Percentiles rank a stretch among this genome's conserved stretches.
phyloP scores from a whole-genome alignment of 2,888 invertebrate genomes.

The Parnassius apollo region DNA sequence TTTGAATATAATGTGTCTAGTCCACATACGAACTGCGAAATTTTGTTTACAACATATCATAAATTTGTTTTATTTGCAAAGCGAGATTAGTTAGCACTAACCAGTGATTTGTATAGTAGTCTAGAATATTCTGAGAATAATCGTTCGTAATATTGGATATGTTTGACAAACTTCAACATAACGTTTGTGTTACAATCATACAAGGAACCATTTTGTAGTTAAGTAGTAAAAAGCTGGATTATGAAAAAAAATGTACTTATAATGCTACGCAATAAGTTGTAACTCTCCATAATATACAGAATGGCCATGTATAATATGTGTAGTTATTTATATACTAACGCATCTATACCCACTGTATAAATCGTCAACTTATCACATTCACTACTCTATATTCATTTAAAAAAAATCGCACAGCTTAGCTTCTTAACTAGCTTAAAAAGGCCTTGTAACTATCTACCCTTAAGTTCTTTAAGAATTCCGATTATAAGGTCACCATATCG shows the following conservation, averaged over 20 bases:
- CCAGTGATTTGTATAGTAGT: neutral
- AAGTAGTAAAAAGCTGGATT: constrained; percentile 39
- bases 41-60: neutral
- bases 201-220: constrained; percentile 41
- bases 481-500: constrained; percentile 76
- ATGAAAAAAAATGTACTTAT: constrained; percentile 52
- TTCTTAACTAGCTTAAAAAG: constrained; percentile 68
- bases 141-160: constrained; percentile 39
- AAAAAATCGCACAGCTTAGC: constrained; percentile 61
- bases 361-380: constrained; percentile 55
- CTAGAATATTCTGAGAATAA: constrained; percentile 11
- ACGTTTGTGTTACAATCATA: constrained; percentile 26
- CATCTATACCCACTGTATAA: constrained; percentile 36
- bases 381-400: constrained; percentile 58
- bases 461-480: constrained; percentile 76
- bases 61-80: constrained; percentile 12
- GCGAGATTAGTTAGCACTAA: constrained; percentile 1
- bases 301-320: constrained; percentile 54
- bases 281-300: constrained; percentile 44
- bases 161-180: constrained; percentile 42
- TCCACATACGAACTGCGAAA: constrained; percentile 8
- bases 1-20: constrained; percentile 20
- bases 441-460: constrained; percentile 77
- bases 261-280: constrained; percentile 47
- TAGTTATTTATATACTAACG: constrained; percentile 38